Evolutionary conservation across 2,113 vertebrate species (phyloP).

Genomic region (Neotragus pygmaeus): DNA sequence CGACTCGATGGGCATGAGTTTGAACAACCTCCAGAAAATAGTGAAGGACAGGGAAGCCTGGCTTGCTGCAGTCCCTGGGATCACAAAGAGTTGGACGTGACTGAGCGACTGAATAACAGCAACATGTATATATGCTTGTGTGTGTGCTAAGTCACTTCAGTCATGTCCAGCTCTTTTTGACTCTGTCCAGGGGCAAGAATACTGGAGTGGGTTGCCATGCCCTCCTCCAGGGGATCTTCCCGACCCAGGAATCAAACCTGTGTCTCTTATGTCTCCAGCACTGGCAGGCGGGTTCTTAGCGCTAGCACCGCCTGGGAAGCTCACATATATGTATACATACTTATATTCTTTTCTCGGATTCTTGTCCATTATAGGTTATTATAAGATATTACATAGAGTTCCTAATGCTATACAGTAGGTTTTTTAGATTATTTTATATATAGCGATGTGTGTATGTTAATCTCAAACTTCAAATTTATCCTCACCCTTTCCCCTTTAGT

Average conservation of each 20-base stretch:
- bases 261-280: neutral
- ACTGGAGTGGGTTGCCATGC: neutral
- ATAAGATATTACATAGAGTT: neutral
- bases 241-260: accelerated
- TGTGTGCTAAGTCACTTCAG: neutral
- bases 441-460: neutral
- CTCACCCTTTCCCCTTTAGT: neutral
- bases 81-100: neutral
- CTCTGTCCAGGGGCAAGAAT: neutral
- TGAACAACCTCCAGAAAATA: neutral
- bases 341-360: neutral
- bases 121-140: neutral
- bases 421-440: neutral
- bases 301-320: neutral
- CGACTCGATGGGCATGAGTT: accelerated
- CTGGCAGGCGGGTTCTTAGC: neutral
- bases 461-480: neutral
- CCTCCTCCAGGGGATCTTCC: neutral
- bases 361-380: neutral
- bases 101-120: accelerated
- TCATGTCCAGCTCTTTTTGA: neutral
- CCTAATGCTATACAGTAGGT: neutral
- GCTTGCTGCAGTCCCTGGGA: neutral
- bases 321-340: accelerated
- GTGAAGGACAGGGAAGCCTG: neutral